phyloP scores from a whole-genome alignment of 2,113 vertebrate genomes.

The crab-eating macaque (Macaca fascicularis) region DNA sequence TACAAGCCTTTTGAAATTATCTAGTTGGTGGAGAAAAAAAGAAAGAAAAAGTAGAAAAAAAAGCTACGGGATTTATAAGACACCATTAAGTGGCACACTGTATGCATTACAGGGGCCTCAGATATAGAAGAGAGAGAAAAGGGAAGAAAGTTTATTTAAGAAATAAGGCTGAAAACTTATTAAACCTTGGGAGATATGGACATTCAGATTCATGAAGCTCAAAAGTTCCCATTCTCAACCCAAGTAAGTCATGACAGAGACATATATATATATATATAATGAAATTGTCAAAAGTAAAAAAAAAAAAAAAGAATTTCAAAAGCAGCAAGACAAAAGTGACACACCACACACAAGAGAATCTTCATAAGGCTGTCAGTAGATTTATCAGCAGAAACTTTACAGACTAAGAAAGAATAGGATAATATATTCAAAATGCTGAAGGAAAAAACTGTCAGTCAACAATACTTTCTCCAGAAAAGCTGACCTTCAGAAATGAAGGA shows the following conservation, averaged over 20 bases:
- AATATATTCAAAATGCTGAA: neutral
- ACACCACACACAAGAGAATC: neutral
- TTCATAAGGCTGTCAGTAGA: neutral
- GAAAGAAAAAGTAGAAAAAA: neutral
- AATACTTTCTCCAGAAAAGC: neutral
- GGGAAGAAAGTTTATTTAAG: neutral
- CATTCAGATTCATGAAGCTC: neutral
- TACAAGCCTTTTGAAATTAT: neutral
- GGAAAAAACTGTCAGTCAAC: neutral
- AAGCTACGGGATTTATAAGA: neutral
- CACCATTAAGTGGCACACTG: neutral
- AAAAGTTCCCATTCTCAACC: neutral
- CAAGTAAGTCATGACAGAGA: neutral
- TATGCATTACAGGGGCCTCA: neutral
- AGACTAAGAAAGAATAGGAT: neutral
- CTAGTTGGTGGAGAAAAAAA: neutral
- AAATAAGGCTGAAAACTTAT: neutral
- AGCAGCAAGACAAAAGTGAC: neutral
- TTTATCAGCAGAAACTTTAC: neutral
- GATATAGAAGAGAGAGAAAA: neutral
- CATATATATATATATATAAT: neutral
- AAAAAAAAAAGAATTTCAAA: neutral
- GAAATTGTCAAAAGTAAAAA: neutral
- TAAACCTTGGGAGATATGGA: neutral
- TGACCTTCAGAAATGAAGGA: neutral